phyloP scores from a whole-genome alignment of 2,113 vertebrate genomes.

The Lota lota region DNA sequence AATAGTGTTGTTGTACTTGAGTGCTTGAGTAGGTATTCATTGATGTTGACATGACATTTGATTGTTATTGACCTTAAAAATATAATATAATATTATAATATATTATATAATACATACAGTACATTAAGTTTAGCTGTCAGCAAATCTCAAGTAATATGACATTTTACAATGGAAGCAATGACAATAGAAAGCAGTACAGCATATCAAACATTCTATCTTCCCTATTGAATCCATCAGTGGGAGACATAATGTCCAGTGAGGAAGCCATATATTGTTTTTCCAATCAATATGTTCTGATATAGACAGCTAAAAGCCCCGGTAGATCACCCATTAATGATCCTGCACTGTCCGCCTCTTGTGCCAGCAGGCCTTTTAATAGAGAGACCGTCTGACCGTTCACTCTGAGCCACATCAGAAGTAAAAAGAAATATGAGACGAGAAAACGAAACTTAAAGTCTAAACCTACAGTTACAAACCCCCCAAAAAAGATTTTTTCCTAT shows the following conservation, averaged over 20 bases:
- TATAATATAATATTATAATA: too few relatives aligned
- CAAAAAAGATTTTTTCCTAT: too few relatives aligned
- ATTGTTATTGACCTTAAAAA: too few relatives aligned
- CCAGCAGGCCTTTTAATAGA: slow-evolving; percentile 4
- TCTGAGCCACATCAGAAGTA: too few relatives aligned
- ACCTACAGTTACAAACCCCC: too few relatives aligned
- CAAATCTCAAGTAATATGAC: background rate
- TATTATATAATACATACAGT: too few relatives aligned
- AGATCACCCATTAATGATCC: background rate
- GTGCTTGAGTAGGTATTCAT: too few relatives aligned
- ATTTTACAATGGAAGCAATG: background rate
- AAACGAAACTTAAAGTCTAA: too few relatives aligned
- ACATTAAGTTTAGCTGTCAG: too few relatives aligned
- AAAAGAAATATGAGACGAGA: too few relatives aligned
- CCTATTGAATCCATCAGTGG: background rate
- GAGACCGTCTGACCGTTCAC: background rate
- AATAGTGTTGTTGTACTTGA: too few relatives aligned
- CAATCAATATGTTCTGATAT: slow-evolving; percentile 25
- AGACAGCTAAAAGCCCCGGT: slow-evolving; percentile 16
- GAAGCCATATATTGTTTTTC: background rate
- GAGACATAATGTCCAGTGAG: slow-evolving; percentile 14
- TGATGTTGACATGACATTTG: too few relatives aligned
- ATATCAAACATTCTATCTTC: background rate
- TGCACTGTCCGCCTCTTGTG: background rate
- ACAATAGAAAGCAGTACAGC: background rate